Evolutionary conservation across 2,113 vertebrate genomes (phyloP), one percentile per base, ranked within the genome.

Genomic region (Protomyctophum bolini): DNA sequence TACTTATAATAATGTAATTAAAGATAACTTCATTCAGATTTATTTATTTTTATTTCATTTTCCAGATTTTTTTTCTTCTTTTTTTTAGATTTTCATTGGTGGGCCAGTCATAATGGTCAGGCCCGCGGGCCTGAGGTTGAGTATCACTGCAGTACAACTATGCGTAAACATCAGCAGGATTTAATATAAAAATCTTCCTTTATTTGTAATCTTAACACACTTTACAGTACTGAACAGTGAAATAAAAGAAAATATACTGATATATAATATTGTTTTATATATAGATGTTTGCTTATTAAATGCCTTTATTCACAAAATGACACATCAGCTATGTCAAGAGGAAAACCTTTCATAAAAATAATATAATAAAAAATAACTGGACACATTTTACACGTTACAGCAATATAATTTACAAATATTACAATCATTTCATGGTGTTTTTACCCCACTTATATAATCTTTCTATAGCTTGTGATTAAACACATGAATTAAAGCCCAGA

Each of bases 311-410:
- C 92, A 93, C 92, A 94, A 93, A 94, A 92, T 93, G 91, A 93
- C 92, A 93, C 92, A 87, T 91, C 86, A 88, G 87, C 90, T 94
- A 87, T 93, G 90, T 93, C 84, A 89, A 84, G 89, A 92, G 86
- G 88, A 91, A 89, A 91, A 91, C 87, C 87, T 89, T 86, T 94
- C 92, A 94, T 94, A 94, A 93, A 94, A 93, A 93, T 94, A 94
- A 93, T 93, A 94, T 93, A 92, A 94, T 93, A 93, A 92, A 93
- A 94, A 93, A 94, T 94, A 94, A 94, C 92, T 84, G 84, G 89
- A 93, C 92, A 94, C 93, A 93, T 94, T 93, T 91, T 92, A 93
- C 92, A 93, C 92, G 88, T 92, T 92, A 94, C 92, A 92, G 88
- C 91, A 91, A 93, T 89, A 87, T 92, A 77, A 92, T 94, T 90